Evolutionary conservation across 2,797 vertebrate species (phyloP), one percentile per base, ranked within the genome.

Genomic region (Crocodylus rhombifer): DNA sequence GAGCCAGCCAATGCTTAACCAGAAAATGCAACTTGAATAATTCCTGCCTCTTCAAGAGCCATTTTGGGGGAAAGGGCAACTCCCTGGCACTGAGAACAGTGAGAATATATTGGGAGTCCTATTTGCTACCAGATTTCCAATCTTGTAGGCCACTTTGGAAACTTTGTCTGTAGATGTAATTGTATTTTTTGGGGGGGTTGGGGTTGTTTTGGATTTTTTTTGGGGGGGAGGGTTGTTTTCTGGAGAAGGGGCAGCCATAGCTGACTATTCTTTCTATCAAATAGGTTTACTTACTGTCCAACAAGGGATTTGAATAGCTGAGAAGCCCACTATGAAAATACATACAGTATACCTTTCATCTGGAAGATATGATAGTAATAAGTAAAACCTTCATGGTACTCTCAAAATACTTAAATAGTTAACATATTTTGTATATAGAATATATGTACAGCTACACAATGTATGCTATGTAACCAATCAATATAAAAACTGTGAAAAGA

Each of bases 251-350:
- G 26, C 28, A 10, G n/a, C n/a, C 30, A 17, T n/a, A 51, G 42
- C 42, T 51, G 69, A 21, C 20, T 1, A 1, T 10, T 6, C 36
- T 1, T 88, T 51, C 26, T 80, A 6, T 12, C n/a, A 80, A 78
- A 25, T 33, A 82, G 30, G 42, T 51, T 51, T 51, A 51, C 10
- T 51, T 51, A 51, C 42, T 51, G 42, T 51, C 42, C 61, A 28
- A 63, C 63, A 84, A 78, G 80, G 42, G 82, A 51, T 51, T 18
- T 58, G 42, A 77, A 90, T 4, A 80, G 61, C 84, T 86, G 42
- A 96, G 81, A 80, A n/a, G 63, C 17, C 81, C 82, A 82, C n/a
- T 88, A 78, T 64, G 58, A 90, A 86, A 21, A 82, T 82, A 84
- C 3, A 4, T 42, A 64, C 26, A 62, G 25, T 8, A 80, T 2